Base-by-base conservation (phyloP, 2,888 invertebrate genomes). In the Venustoraphidia nigricollis region DNA sequence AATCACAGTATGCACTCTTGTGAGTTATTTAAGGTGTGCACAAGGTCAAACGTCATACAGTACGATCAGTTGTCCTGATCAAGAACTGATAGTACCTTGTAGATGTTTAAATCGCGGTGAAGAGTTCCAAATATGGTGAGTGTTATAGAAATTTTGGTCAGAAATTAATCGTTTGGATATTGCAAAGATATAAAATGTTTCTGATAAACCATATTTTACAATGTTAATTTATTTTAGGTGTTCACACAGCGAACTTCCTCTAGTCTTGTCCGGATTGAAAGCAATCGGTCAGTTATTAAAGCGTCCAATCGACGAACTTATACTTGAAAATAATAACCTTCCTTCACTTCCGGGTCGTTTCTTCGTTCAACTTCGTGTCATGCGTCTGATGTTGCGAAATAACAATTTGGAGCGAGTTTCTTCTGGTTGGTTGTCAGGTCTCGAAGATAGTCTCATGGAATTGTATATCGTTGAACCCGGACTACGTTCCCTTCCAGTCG, bases 401-500 rank as follows among this genome's bases (percentile, higher is more conserved):
- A 91, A 90, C 64, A 81, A 83, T 38, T 65, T 91, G 11, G 88
- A 91, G 62, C 73, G 88, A 46, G 75, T 90, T 11, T 84, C 89
- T 1, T 78, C 80, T 41, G 83, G 84, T 46, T 90, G 90, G 85
- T 65, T 90, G 46, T 36, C 10, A 36, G 82, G 84, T 17, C 73
- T 88, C 46, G 88, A 89, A 64, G 75, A 76, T 39, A 78, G 78
- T 45, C 67, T 91, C 36, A 77, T 89, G 55, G 91, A 91, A 68
- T 73, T 91, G 48, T 91, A 83, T 58, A 75, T 91, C 35, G 90
- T 90, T 2, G 91, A 91, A 65, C 85, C 87, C 11, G 82, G 84
- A 54, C 64, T 91, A 45, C 75, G 84, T 51, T 86, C 79, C 55
- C 69, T 90, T 45, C 89, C 90, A 0, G 73, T 81, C 2, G 89